Percentiles rank a stretch among this genome's conserved stretches.
These are phyloP conservation scores for Pherbina coryleti DNA, from an alignment of 2,888 invertebrate species.

Conservation along the genomic window DNA sequence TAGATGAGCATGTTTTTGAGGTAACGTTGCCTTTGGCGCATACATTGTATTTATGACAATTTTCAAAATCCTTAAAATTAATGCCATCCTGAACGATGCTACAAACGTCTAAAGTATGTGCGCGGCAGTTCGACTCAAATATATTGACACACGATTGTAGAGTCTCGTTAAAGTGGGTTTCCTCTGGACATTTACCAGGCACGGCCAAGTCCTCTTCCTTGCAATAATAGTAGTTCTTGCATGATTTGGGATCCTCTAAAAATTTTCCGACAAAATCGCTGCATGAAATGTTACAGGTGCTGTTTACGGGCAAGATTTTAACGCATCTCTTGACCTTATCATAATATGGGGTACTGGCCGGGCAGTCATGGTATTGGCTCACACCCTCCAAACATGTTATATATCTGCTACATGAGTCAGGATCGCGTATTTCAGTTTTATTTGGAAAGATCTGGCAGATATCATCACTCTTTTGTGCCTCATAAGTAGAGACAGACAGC, in stretches of 20 bases:
- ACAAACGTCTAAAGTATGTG: constrained; percentile 51
- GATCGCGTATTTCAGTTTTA: constrained; percentile 57
- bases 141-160: constrained; percentile 51
- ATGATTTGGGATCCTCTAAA: constrained; percentile 54
- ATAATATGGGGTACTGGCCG: constrained; percentile 45
- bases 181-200: constrained; percentile 47
- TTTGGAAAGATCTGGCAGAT: constrained; percentile 57
- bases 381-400: constrained; percentile 55
- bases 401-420: constrained; percentile 57
- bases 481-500: not conserved
- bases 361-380: constrained; percentile 49
- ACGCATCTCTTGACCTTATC: constrained; percentile 46
- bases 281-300: constrained; percentile 52
- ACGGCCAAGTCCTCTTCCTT: constrained; percentile 30
- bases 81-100: constrained; percentile 50
- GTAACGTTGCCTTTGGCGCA: constrained; percentile 45
- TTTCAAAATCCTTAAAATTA: constrained; percentile 50
- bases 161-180: constrained; percentile 50
- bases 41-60: constrained; percentile 54
- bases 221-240: constrained; percentile 58
- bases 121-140: constrained; percentile 50
- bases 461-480: constrained; percentile 42
- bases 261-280: constrained; percentile 47
- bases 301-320: constrained; percentile 42
- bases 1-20: constrained; percentile 42